Evolutionary conservation across 2,888 invertebrate genomes (phyloP).

Genomic region (Caenorhabditis macrosperma): DNA sequence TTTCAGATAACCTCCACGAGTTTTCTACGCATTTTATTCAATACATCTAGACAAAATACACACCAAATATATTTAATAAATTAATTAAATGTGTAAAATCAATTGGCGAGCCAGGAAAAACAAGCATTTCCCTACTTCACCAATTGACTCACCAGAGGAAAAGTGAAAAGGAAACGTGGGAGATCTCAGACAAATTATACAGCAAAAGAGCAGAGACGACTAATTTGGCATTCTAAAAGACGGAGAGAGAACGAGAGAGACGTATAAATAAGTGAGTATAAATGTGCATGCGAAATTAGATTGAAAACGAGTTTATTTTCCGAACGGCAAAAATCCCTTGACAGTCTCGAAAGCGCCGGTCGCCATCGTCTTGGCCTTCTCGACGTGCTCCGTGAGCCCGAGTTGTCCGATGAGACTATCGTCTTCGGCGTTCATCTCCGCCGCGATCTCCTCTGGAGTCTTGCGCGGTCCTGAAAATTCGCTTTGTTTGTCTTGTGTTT

Average conservation of each 20-base stretch:
- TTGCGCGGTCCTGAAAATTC: constrained; percentile 57
- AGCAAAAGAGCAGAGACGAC: background rate
- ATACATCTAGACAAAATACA: no score
- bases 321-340: constrained; percentile 79
- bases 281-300: background rate
- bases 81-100: background rate
- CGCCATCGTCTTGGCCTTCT: constrained; percentile 80
- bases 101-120: no score
- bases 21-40: no score
- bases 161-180: background rate
- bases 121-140: background rate
- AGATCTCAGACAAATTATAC: constrained; percentile 18
- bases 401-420: constrained; percentile 80
- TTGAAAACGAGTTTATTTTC: constrained; percentile 68
- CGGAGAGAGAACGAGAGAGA: background rate
- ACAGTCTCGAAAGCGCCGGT: constrained; percentile 78
- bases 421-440: constrained; percentile 92
- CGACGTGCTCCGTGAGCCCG: constrained; percentile 79
- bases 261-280: background rate
- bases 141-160: background rate
- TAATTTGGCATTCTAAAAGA: constrained; percentile 9
- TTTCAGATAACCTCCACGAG: no score
- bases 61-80: no score
- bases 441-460: constrained; percentile 87
- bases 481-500: no score